Conservation (phyloP, 1,140 invertebrate genomes). For the Amphibalanus amphitrite region DNA sequence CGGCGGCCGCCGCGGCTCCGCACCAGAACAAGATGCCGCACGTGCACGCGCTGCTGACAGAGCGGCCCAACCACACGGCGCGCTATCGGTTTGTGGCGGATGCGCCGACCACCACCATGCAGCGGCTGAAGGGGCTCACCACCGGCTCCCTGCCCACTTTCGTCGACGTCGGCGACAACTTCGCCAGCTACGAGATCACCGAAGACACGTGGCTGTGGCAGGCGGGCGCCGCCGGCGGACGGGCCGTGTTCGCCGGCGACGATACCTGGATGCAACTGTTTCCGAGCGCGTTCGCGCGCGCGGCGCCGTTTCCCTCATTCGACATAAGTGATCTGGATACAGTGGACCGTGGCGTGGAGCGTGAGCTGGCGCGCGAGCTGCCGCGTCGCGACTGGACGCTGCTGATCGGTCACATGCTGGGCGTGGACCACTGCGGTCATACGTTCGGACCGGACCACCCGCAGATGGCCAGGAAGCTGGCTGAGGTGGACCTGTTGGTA, state of each 20-base stretch:
- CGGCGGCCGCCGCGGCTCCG: constrained; percentile 38
- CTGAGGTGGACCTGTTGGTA: constrained; percentile 71
- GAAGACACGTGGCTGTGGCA: constrained; percentile 18
- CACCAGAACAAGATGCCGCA: constrained; percentile 59
- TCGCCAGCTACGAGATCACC: constrained; percentile 49
- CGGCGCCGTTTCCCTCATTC: constrained; percentile 81
- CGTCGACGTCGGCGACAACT: constrained; percentile 85
- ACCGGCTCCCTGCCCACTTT: constrained; percentile 94
- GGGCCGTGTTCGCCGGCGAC: constrained; percentile 62
- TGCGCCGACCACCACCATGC: constrained; percentile 91
- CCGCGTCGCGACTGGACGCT: constrained; percentile 62
- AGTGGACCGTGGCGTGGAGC: constrained; percentile 61
- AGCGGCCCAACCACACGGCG: constrained; percentile 41
- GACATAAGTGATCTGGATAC: constrained; percentile 94
- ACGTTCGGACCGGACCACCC: constrained; percentile 77
- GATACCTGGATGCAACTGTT: constrained; percentile 73
- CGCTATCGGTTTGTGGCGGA: constrained; percentile 72
- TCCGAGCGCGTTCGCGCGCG: constrained; percentile 46
- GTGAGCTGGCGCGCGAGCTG: constrained; percentile 16
- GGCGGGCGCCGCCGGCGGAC: constrained; percentile 93
- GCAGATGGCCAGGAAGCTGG: constrained; percentile 78
- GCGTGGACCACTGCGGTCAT: constrained; percentile 95
- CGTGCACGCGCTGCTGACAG: constrained; percentile 42
- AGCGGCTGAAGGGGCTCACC: constrained; percentile 72
- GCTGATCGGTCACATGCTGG: constrained; percentile 79